Percentiles rank a stretch among this genome's conserved stretches.
phyloP scores from a whole-genome alignment of 1,140 invertebrate species.

The Bombus difficillimus region DNA sequence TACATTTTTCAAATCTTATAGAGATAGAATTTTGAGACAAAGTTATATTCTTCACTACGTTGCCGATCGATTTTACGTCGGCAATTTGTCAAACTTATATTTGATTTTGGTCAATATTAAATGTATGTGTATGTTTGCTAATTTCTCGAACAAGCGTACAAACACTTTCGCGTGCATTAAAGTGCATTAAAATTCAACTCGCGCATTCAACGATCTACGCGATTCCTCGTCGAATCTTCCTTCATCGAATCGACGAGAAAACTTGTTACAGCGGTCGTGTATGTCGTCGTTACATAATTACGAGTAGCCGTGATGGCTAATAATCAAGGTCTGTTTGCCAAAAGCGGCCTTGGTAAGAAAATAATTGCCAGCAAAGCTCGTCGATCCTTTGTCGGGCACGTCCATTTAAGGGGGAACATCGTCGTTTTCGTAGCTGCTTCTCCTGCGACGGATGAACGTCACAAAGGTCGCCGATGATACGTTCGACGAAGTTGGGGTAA shows the following conservation, averaged over 20 bases:
- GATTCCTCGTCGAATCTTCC: not conserved
- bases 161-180: too few species aligned
- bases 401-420: not conserved
- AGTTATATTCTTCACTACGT: too few species aligned
- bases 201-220: too few species aligned
- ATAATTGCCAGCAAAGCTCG: slow-evolving; percentile 6
- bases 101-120: too few species aligned
- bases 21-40: too few species aligned
- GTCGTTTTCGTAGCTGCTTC: not conserved
- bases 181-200: too few species aligned
- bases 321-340: not conserved
- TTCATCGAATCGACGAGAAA: not conserved
- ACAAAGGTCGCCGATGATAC: slow-evolving; percentile 4
- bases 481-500: slow-evolving; percentile 2
- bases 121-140: too few species aligned
- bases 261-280: not conserved
- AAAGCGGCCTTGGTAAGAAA: not conserved
- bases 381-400: not conserved
- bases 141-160: too few species aligned
- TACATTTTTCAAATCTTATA: too few species aligned
- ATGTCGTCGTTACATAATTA: not conserved
- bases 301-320: not conserved
- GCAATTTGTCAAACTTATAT: too few species aligned
- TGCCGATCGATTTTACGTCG: too few species aligned
- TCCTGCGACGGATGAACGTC: not conserved